Evolutionary conservation across 2,113 vertebrate genomes (phyloP).

Genomic region (Dromas ardeola): DNA sequence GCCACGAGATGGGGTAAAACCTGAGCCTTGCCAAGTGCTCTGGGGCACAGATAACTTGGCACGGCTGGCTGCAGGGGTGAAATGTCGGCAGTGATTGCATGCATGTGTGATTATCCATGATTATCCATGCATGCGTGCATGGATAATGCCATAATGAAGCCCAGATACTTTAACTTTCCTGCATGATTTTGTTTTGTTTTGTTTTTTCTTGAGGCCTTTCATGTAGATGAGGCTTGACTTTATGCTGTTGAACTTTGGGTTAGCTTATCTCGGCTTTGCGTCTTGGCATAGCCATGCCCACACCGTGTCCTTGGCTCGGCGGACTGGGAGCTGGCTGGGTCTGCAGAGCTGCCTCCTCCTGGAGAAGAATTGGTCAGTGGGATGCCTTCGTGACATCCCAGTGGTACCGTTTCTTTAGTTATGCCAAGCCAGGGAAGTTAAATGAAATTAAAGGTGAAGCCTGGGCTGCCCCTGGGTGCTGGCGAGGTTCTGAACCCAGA

Average conservation of each 20-base stretch:
- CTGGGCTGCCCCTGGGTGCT: not conserved
- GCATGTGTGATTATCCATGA: not conserved
- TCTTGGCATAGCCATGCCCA: not conserved
- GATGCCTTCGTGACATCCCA: not conserved
- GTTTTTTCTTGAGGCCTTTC: not conserved
- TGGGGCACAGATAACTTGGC: not conserved
- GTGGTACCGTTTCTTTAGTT: not conserved
- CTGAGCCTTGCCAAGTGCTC: constrained; percentile 13
- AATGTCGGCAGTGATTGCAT: not conserved
- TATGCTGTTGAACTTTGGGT: not conserved
- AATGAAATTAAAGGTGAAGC: not conserved
- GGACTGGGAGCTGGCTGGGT: not conserved
- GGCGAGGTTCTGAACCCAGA: accelerated
- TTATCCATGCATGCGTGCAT: not conserved
- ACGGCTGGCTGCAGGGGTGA: not conserved
- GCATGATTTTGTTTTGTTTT: not conserved
- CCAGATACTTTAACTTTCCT: not conserved
- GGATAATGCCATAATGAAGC: not conserved
- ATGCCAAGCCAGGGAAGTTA: not conserved
- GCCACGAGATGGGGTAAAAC: not conserved
- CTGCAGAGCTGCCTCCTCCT: not conserved
- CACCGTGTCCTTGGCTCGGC: not conserved
- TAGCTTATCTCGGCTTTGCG: not conserved
- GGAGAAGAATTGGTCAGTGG: not conserved
- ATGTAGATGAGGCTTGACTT: not conserved